Conservation (phyloP, 2,113 vertebrate genomes). For the Corvus cornix region DNA sequence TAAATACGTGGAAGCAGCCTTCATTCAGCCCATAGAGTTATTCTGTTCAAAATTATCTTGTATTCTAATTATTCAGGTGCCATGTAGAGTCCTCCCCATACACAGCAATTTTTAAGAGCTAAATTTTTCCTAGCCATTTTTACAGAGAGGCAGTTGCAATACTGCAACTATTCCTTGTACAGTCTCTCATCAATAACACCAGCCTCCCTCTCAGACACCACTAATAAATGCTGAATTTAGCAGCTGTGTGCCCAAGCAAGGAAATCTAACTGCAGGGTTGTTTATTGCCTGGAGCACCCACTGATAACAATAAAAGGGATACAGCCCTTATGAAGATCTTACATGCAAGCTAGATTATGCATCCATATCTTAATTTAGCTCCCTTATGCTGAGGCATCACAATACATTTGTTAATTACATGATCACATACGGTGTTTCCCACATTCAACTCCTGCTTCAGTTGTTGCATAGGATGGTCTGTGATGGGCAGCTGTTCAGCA, state of each 20-base stretch:
- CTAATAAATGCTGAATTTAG: slow-evolving; percentile 26
- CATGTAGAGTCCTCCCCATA: background rate
- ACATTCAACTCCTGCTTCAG: background rate
- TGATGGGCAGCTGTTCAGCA: background rate
- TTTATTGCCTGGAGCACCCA: background rate
- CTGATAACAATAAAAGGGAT: background rate
- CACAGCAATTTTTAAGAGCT: background rate
- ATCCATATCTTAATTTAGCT: slow-evolving; percentile 3
- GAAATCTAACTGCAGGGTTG: background rate
- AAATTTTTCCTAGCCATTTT: background rate
- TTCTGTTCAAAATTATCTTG: background rate
- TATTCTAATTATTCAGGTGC: background rate
- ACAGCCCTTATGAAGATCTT: background rate
- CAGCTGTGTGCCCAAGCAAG: background rate
- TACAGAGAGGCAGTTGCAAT: background rate
- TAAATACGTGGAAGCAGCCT: background rate
- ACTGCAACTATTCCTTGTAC: background rate
- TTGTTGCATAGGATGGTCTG: background rate
- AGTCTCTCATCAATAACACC: background rate
- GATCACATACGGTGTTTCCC: background rate
- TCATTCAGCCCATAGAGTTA: background rate
- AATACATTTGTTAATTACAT: background rate
- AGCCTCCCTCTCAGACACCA: background rate
- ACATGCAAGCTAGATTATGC: background rate
- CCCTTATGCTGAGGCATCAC: background rate